phyloP scores from a whole-genome alignment of 2,888 invertebrate species.

The Smittia aterrima region DNA sequence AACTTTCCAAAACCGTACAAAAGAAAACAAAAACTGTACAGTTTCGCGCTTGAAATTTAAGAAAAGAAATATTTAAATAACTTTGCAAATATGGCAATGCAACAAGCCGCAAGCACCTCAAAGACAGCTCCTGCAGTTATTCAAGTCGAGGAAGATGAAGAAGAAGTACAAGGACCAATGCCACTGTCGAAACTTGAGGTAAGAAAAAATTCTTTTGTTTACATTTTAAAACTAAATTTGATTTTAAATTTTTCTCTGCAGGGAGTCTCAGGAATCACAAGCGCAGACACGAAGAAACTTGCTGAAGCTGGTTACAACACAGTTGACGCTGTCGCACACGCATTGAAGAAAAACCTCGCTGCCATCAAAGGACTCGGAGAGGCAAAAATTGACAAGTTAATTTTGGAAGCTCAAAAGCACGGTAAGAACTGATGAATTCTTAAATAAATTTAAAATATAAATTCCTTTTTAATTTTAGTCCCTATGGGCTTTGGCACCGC shows the following conservation, averaged over 20 bases:
- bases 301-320: slow-evolving; percentile 93
- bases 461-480: slow-evolving; percentile 55
- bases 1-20: too few relatives aligned
- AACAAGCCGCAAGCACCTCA: too few relatives aligned
- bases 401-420: slow-evolving; percentile 85
- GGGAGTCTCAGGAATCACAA: slow-evolving; percentile 73
- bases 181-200: slow-evolving; percentile 72
- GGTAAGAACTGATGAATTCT: slow-evolving; percentile 2
- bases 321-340: slow-evolving; percentile 91
- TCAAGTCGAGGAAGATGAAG: too few relatives aligned
- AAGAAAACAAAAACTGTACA: too few relatives aligned
- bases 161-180: too few relatives aligned
- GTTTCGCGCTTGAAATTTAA: too few relatives aligned
- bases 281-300: slow-evolving; percentile 88
- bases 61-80: too few relatives aligned
- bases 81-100: too few relatives aligned
- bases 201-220: slow-evolving; percentile 43
- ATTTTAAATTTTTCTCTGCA: neutral
- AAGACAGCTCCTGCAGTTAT: too few relatives aligned
- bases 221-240: neutral
- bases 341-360: slow-evolving; percentile 82
- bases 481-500: slow-evolving; percentile 99
- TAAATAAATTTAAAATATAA: neutral
- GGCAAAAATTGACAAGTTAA: slow-evolving; percentile 92
- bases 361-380: slow-evolving; percentile 95